These are phyloP conservation scores for Thunnus albacares DNA, from an alignment of 2,797 vertebrate species.

Conservation along the genomic window DNA sequence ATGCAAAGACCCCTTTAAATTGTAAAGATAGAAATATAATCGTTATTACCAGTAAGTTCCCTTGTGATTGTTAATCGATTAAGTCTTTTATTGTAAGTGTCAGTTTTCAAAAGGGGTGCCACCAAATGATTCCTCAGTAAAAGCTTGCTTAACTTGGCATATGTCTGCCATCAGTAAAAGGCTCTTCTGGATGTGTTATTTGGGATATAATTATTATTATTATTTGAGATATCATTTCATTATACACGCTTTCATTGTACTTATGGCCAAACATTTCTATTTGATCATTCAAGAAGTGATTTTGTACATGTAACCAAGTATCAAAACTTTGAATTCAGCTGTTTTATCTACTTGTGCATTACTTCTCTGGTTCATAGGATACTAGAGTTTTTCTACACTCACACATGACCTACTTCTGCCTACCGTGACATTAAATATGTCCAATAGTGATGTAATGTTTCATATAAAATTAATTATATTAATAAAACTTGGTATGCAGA, in stretches of 20 bases:
- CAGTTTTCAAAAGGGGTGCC: neutral
- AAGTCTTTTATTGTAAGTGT: neutral
- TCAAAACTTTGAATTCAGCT: neutral
- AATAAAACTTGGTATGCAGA: neutral
- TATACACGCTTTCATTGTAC: neutral
- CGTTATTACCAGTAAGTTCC: too few species aligned
- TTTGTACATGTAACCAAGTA: neutral
- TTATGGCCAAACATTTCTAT: neutral
- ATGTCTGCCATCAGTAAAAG: conserved; percentile 3
- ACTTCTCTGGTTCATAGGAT: neutral
- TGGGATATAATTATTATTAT: neutral
- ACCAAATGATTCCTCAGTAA: neutral
- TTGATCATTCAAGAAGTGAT: neutral
- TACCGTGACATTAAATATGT: neutral
- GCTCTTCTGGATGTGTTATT: neutral
- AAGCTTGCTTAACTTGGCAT: neutral
- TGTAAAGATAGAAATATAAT: neutral
- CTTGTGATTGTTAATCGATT: neutral
- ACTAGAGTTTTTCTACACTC: neutral
- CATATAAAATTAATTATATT: neutral
- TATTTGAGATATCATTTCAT: neutral
- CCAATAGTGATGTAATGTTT: neutral
- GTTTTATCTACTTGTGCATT: neutral
- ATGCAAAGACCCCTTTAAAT: neutral
- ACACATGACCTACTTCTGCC: neutral